Conservation (phyloP, 1,140 invertebrate species). For the Brachionus sp. region DNA sequence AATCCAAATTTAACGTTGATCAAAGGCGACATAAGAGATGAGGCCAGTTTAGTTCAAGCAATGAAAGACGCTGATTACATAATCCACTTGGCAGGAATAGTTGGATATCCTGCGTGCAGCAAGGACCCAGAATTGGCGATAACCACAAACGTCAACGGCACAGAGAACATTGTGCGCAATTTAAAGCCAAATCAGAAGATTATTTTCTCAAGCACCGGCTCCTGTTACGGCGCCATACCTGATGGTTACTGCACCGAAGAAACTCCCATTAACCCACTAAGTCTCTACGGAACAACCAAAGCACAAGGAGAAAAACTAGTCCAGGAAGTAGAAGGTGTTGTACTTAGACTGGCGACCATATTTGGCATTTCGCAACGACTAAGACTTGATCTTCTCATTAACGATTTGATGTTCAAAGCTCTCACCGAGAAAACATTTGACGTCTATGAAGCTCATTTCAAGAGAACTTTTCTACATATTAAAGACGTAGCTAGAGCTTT, state of each 20-base stretch:
- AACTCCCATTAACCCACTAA: conserved; percentile 49
- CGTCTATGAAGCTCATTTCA: conserved; percentile 49
- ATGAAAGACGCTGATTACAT: conserved; percentile 48
- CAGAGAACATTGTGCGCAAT: conserved; percentile 47
- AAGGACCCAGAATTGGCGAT: conserved; percentile 48
- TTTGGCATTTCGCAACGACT: conserved; percentile 51
- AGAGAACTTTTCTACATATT: conserved; percentile 51
- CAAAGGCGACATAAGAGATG: conserved; percentile 50
- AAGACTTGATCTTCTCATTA: conserved; percentile 50
- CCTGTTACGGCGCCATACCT: conserved; percentile 50
- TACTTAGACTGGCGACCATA: conserved; percentile 50
- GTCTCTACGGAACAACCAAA: conserved; percentile 50
- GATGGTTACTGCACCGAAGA: conserved; percentile 49
- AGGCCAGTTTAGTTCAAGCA: conserved; percentile 11
- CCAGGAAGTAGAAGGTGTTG: conserved; percentile 46
- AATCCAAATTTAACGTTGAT: conserved; percentile 47
- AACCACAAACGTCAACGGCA: conserved; percentile 49
- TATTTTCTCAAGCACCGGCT: conserved; percentile 51
- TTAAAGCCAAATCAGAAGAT: conserved; percentile 49
- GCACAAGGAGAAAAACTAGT: conserved; percentile 49
- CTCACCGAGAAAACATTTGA: conserved; percentile 47
- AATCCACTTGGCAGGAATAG: conserved; percentile 51
- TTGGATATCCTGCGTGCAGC: conserved; percentile 53
- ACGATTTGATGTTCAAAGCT: conserved; percentile 49
- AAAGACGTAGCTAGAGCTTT: conserved; percentile 51